Evolutionary conservation across 2,888 invertebrate genomes (phyloP), one percentile per base, ranked within the genome.

Genomic region (Andrena hattorfiana): DNA sequence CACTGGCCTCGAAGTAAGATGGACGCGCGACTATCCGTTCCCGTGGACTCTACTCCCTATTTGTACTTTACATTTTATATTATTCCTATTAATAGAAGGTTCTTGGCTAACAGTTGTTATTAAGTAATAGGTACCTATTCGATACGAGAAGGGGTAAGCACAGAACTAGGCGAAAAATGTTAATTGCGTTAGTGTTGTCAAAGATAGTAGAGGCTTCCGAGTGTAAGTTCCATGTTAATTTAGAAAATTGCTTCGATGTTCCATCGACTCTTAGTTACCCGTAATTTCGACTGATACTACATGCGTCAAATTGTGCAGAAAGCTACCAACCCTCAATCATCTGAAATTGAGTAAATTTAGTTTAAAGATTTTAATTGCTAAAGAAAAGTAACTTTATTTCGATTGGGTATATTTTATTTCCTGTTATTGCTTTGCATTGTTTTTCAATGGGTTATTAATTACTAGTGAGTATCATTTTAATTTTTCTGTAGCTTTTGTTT

Each of bases 51-150:
- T 73, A 66, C 13, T 16, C 28, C 51, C 62, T 77, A 54, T 71
- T 77, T 73, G 77, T 67, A 77, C 74, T 77, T 73, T 72, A 49
- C 16, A 10, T 48, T 77, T 63, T n/a, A 35, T 28, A 13, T 26
- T 66, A 62, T 10, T 6, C 7, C 49, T 67, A 66, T 16, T 20
- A 35, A 67, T 64, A n/a, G 56, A 32, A 73, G 30, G 6, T 10
- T 63, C 26, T 13, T 35, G n/a, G 32, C 32, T 62, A 62, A 28
- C 20, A 35, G 20, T 60, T 60, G 30, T n/a, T 60, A 8, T 2
- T 60, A 60, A 30, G n/a, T 10, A 26, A 23, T 13, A 23, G 10
- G 7, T 54, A 23, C 23, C n/a, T n/a, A n/a, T n/a, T 20, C 54
- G 20, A 1, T 10, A 56, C 10, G 26, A 23, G 56, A 56, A 4